Base-by-base conservation (phyloP, 2,113 vertebrate species). In the Piaya cayana region DNA sequence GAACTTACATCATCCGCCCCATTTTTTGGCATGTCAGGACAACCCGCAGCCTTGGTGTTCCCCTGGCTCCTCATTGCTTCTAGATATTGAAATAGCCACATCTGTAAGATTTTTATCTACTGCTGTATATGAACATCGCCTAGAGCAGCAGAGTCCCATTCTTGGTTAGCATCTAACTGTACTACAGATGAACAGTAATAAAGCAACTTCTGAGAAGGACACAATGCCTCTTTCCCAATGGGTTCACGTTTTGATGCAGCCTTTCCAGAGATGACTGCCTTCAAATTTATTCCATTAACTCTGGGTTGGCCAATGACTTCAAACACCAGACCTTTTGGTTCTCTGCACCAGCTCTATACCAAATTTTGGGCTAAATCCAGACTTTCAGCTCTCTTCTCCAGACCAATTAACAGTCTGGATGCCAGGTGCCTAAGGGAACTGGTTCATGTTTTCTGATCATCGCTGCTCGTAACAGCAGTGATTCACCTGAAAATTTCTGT, bases 81-180 rank as follows among this genome's bases (percentile, higher is more conserved):
- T 37, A 86, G 79, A 76, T 60, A 79, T 5, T 64, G 90, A 82
- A 96, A 69, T 53, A 90, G 72, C n/a, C 86, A 84, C 64, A 81
- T 90, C 76, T 88, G 72, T 78, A 83, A 86, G 88, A 90, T 92
- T 65, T 0, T 0, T 75, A 83, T 92, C 86, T 95, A 69, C 65
- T 95, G 30, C 36, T 79, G 65, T 65, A 77, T 30, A 15, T 56
- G 81, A 89, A 56, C 15, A 12, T 37, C 71, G 81, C 83, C 89
- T 87, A 50, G 0, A 95, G 86, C 76, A 91, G 86, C 58, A 80
- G 55, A 69, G 80, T 70, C 60, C 67, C 62, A 3, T 72, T 89
- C 81, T 62, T 82, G 64, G n/a, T 62, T 86, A 72, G 60, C 86
- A 86, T 29, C 65, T 68, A 52, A 75, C 45, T 2, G 0, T 32